Base-by-base conservation (phyloP, 1,140 invertebrate genomes). In the Platyura marginata region DNA sequence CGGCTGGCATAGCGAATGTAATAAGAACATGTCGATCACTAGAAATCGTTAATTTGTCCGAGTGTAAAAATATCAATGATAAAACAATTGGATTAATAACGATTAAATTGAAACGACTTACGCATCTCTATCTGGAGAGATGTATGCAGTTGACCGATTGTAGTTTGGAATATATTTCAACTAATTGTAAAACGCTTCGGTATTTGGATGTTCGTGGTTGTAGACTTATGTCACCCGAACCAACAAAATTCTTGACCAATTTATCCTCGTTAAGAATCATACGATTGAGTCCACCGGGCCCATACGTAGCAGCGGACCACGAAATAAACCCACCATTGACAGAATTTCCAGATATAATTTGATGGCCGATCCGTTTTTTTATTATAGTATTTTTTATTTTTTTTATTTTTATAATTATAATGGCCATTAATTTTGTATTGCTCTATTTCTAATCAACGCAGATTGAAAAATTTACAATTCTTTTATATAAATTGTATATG, bases 61-160 rank as follows among this genome's bases (percentile, higher is more conserved):
- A 73, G 46, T 82, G 79, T 58, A 66, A 70, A 55, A 74, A 73
- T 49, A 66, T 76, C 34, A 74, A 73, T 48, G 78, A 83, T 58
- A 65, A 69, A 46, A 71, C 70, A 33, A 65, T 81, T 18, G 59
- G 66, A 43, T 62, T 66, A 43, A 56, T 81, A 21, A 65, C 70
- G 1, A 66, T 63, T 42, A 65, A 65, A 36, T 56, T 79, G 13
- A 61, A 60, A 5, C 67, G 79, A 48, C 54, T 83, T 10, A 69
- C 71, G 36, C 61, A 67, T 43, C 56, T 82, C 19, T 64, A 78
- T 55, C 58, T 82, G 3, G 68, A 78, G 64, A 71, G 70, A 38
- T 81, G 78, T 57, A 72, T 69, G 47, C 67, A 72, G 48, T 49
- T 82, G 15, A 81, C 77, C 0, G 71, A 81, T 53, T 65, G 66